Evolutionary conservation across 2,797 vertebrate species (phyloP), one percentile per base, ranked within the genome.

Genomic region (Lepus townsendii): DNA sequence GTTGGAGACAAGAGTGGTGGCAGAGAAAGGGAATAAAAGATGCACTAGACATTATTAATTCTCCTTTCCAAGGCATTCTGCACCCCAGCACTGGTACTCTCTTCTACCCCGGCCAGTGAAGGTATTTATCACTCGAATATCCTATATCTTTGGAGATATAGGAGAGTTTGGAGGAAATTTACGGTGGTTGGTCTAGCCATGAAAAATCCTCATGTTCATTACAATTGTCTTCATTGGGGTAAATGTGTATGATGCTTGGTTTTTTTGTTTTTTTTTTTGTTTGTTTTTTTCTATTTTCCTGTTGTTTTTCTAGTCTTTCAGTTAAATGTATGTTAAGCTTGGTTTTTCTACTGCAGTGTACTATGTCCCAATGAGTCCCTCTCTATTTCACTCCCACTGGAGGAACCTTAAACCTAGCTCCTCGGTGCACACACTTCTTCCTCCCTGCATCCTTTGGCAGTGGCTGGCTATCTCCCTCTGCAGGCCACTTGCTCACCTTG

Each of bases 131-230:
- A 69, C 42, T 10, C 50, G 47, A 83, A 7, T 84, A 76, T 52
- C 66, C 47, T 14, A 62, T 76, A 10, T 62, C 38, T 83, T 69
- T 50, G 32, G 20, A 42, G 11, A 83, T 30, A 69, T 5, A 72
- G 30, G 24, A 91, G 38, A 32, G 76, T 13, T 27, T 50, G 30
- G 14, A 88, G 38, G 32, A 73, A 80, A 76, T 80, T 66, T 68
- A 26, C 89, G 90, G 77, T 42, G 83, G 19, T 13, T 57, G 14
- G 11, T 38, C 62, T 66, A 47, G 24, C 60, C 65, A 60, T 68
- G n/a, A 91, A 84, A 94, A 86, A 35, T 47, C 35, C 83, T 93
- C 76, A 14, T 71, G 38, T 89, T 82, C 47, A 83, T 85, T 94
- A 63, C n/a, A 32, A 4, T 42, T 82, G 14, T 80, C 32, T 32